Percentiles rank a stretch among this genome's conserved stretches.
Conservation (phyloP, 2,888 invertebrate species). For the Ecliptopera silaceata region DNA sequence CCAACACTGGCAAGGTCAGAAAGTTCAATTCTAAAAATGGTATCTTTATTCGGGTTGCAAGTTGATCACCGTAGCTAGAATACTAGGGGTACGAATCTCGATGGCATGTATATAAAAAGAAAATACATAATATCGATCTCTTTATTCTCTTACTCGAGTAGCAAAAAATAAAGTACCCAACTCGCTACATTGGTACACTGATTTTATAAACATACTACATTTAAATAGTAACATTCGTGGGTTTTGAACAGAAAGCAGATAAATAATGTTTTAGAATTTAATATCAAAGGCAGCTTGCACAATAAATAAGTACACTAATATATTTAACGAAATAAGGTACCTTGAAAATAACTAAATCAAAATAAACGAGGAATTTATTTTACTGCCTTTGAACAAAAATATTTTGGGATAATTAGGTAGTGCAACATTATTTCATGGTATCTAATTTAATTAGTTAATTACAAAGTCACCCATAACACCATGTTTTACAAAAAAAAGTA, state of each 20-base stretch:
- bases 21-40: too few relatives aligned
- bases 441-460: neutral
- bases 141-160: conserved; percentile 52
- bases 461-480: conserved; percentile 3
- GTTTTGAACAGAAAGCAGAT: conserved; percentile 19
- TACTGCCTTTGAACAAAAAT: conserved; percentile 3
- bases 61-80: too few relatives aligned
- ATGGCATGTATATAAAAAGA: neutral
- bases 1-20: too few relatives aligned
- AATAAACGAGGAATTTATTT: neutral
- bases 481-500: conserved; percentile 1
- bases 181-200: conserved; percentile 40
- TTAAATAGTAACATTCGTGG: conserved; percentile 21
- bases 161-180: conserved; percentile 40
- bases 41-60: too few relatives aligned
- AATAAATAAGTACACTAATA: neutral
- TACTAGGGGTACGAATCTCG: too few relatives aligned
- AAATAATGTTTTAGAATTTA: neutral
- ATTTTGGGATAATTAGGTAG: conserved; percentile 8
- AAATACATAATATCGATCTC: conserved; percentile 44
- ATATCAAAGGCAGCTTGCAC: conserved; percentile 11
- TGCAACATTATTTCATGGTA: conserved; percentile 3
- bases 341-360: neutral
- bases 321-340: neutral
- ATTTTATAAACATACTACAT: conserved; percentile 35